Evolutionary conservation across 1,140 invertebrate genomes (phyloP), one percentile per base, ranked within the genome.

Genomic region (Papilio glaucus): DNA sequence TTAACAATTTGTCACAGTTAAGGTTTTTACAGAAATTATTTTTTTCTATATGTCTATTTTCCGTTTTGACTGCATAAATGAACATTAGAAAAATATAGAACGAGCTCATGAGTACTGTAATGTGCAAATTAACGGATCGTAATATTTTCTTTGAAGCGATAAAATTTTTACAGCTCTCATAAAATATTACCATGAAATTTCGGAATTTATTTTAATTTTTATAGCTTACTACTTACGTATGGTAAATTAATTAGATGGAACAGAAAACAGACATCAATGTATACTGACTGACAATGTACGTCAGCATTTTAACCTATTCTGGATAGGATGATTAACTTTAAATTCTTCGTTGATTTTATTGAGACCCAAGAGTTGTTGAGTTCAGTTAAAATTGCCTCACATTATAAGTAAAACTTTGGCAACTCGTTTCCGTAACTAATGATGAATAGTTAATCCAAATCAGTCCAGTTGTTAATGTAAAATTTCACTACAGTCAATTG

Each of bases 11-110:
- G 42, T 73, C 60, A 71, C 85, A 88, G 6, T 62, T 45, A 1
- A 90, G 65, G 57, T 76, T 73, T 9, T 68, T 18, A 69, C 88
- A 90, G 53, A 85, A 83, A n/a, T 80, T 68, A 3, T 53, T 60
- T 76, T 77, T 83, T 13, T 83, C 78, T 4, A 39, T 13, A 5
- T 79, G 71, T 24, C 21, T 57, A 26, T 8, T 26, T 71, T 75
- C 67, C n/a, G 21, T 37, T 38, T 24, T 0, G 4, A 49, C 37
- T 24, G 15, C 29, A 18, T n/a, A 45, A 26, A 77, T 1, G 1
- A 33, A 74, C 10, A 72, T 61, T 10, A 49, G 4, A 13, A 77
- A 1, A 39, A 33, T 39, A n/a, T 24, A 33, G 15, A 60, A 37
- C 45, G 18, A 67, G 49, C 41, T 57, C 69, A 75, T 67, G 12